Conservation (phyloP, 2,888 invertebrate genomes). For the Ectemnius lituratus region DNA sequence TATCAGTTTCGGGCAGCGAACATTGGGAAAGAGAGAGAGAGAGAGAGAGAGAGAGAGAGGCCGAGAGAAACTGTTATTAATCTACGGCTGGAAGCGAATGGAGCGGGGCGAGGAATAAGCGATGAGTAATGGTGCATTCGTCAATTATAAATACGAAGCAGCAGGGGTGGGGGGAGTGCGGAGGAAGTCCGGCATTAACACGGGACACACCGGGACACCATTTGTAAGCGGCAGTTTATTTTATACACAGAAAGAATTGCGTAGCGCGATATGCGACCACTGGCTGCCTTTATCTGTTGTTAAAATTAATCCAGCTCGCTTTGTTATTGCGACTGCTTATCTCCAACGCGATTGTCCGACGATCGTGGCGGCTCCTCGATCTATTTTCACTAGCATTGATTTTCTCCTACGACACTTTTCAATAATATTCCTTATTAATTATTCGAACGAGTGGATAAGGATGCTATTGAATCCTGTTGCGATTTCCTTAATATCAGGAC, state of each 20-base stretch:
- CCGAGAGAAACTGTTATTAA: constrained; percentile 28
- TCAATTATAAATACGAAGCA: constrained; percentile 61
- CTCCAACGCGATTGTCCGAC: neutral
- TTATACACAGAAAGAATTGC: constrained; percentile 34
- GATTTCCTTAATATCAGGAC: too few relatives aligned
- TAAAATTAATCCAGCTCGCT: constrained; percentile 49
- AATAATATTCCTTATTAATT: too few relatives aligned
- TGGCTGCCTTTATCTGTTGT: constrained; percentile 48
- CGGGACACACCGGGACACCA: constrained; percentile 38
- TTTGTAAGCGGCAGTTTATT: constrained; percentile 47
- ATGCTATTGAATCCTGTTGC: too few relatives aligned
- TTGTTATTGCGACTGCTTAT: constrained; percentile 48
- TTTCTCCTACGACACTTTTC: too few relatives aligned
- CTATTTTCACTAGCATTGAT: too few relatives aligned
- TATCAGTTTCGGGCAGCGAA: neutral
- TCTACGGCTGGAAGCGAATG: constrained; percentile 18
- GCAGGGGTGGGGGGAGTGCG: constrained; percentile 16
- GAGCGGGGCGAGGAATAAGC: constrained; percentile 27
- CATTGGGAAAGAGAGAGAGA: too few relatives aligned
- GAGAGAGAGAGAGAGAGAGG: too few relatives aligned
- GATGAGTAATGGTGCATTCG: constrained; percentile 56
- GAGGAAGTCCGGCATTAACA: constrained; percentile 38
- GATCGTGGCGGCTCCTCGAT: too few relatives aligned
- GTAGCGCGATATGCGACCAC: constrained; percentile 11
- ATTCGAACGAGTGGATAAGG: too few relatives aligned